Percentiles rank a stretch among this genome's conserved stretches.
Conservation (phyloP, 1,140 invertebrate genomes). For the Pteromalus puparum region DNA sequence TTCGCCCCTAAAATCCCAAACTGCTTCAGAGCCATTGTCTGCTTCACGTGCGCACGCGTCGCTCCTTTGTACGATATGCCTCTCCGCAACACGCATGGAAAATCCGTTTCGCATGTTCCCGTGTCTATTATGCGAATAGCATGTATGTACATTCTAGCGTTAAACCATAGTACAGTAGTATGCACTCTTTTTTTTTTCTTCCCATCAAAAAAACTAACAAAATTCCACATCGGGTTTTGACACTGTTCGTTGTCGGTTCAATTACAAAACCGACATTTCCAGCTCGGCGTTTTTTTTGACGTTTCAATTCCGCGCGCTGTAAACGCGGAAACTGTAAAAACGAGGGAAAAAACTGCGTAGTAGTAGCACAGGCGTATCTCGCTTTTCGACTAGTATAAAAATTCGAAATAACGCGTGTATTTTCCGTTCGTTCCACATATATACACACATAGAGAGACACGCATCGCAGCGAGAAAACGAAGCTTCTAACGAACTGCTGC, state of each 20-base stretch:
- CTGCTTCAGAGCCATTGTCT: background rate
- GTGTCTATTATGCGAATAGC: conserved; percentile 7
- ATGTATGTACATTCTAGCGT: background rate
- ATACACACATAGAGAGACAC: no score
- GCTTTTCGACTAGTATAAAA: no score
- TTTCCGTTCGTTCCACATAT: no score
- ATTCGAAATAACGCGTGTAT: no score
- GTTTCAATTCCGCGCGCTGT: background rate
- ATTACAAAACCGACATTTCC: background rate
- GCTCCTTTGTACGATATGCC: background rate
- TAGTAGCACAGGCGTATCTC: no score
- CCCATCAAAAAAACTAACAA: no score
- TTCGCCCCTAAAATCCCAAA: background rate
- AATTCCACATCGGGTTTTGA: no score
- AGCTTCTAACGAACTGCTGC: no score
- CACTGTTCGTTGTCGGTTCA: background rate
- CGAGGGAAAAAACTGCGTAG: background rate
- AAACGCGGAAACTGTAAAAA: background rate
- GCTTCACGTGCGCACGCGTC: conserved; percentile 11
- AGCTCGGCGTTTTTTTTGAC: background rate
- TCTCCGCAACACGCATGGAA: conserved; percentile 7
- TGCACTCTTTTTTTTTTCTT: no score
- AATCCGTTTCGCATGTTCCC: conserved; percentile 34
- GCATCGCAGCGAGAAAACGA: no score
- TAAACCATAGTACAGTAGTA: no score